Evolutionary conservation across 2,888 invertebrate species (phyloP).

Genomic region (Dugesia japonica): DNA sequence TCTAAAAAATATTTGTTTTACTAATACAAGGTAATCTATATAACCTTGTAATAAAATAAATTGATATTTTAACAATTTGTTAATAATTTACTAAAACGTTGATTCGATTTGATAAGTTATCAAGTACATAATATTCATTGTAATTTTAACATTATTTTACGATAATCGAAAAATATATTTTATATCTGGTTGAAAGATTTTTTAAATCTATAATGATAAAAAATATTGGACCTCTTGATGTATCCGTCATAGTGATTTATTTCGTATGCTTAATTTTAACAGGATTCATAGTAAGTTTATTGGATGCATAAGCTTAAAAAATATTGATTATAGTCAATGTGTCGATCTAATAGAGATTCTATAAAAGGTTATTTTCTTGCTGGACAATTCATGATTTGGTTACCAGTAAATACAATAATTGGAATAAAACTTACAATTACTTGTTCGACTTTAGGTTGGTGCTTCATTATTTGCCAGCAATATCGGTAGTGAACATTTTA

Average conservation of each 20-base stretch:
- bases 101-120: no score
- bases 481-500: conserved; percentile 51
- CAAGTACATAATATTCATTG: no score
- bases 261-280: neutral
- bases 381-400: conserved; percentile 49
- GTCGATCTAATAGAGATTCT: conserved; percentile 41
- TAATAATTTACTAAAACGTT: no score
- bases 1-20: no score
- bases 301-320: neutral
- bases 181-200: no score
- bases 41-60: no score
- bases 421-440: neutral
- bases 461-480: conserved; percentile 51
- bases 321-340: conserved; percentile 40
- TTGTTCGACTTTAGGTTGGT: conserved; percentile 44
- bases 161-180: no score
- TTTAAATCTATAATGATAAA: neutral
- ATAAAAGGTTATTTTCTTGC: conserved; percentile 50
- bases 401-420: conserved; percentile 44
- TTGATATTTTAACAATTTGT: no score
- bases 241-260: neutral
- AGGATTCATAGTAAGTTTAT: neutral
- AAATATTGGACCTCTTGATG: neutral
- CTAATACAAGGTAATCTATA: no score
- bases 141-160: no score